Evolutionary conservation across 1,140 invertebrate genomes (phyloP).

Genomic region (Sycophaga agraensis): DNA sequence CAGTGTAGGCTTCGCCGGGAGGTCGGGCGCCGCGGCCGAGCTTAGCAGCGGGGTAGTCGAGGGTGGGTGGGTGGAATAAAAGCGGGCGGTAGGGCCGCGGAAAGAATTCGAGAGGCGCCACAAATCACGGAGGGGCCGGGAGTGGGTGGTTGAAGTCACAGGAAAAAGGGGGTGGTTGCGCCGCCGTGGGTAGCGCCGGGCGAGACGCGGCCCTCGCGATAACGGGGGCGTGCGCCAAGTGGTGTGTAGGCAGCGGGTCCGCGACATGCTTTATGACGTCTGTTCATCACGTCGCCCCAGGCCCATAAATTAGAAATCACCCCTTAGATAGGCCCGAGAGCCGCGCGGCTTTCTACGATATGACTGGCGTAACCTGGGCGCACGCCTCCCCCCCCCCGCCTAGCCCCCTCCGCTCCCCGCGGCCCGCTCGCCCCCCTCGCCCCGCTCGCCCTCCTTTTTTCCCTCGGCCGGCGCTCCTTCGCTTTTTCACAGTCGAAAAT

Average conservation of each 20-base stretch:
- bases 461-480: constrained; percentile 1
- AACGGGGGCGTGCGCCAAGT: constrained; percentile 28
- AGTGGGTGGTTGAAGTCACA: constrained; percentile 18
- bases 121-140: constrained; percentile 36
- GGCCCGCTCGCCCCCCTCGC: background rate
- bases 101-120: constrained; percentile 41
- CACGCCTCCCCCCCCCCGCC: no score
- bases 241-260: constrained; percentile 37
- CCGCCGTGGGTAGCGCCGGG: no score
- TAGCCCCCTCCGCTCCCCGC: no score
- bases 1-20: no score
- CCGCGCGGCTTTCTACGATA: constrained; percentile 21
- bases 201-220: constrained; percentile 32
- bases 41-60: no score
- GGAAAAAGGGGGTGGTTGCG: constrained; percentile 21
- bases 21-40: no score
- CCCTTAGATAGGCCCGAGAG: constrained; percentile 51
- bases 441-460: no score
- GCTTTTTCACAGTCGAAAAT: constrained; percentile 23
- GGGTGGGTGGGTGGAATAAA: constrained; percentile 28
- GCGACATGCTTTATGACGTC: constrained; percentile 60
- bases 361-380: background rate
- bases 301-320: constrained; percentile 59
- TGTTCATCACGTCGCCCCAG: constrained; percentile 59
- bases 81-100: constrained; percentile 11